Evolutionary conservation across 2,888 invertebrate genomes (phyloP), one percentile per base, ranked within the genome.

Genomic region (Crematogaster levior): DNA sequence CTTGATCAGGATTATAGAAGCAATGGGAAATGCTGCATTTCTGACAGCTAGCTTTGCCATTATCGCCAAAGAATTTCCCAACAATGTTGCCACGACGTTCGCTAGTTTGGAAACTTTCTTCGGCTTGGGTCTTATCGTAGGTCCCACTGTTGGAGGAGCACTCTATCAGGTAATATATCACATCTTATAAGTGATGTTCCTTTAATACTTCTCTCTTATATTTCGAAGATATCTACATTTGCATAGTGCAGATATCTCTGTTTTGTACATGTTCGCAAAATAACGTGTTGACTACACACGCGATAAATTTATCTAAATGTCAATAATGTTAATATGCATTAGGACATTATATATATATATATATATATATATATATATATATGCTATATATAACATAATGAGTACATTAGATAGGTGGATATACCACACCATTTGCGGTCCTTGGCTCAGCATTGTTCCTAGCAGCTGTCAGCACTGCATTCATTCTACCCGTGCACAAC

Each of bases 121-220:
- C 93, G 98, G 98, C 0, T 96, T 96, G 91, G 99, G 96, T 1
- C 95, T 98, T 81, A 98, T 98, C 82, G 97, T 98, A 0, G 99
- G 99, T 0, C 99, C 99, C 0, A 98, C 98, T 0, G 96, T 99
- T 12, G 99, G 99, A 0, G 98, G 98, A 0, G 97, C 97, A 0
- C 95, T 99, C 0, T 99, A 97, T 93, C 96, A 96, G 92, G 95
- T 95, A 91, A 61, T 10, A 0, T 21, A 6, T 77, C n/a, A n/a
- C n/a, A n/a, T 27, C 34, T 53, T 15, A 15, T 5, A 46, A 18
- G 5, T 30, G 27, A 58, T 15, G 21, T n/a, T 43, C 0, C 3
- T 3, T 18, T 5, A 24, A 56, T 53, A 18, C 6, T 18, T 15
- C 30, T 30, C 15, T 30, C 21, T 61, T 37, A 51, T 4, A 37